Percentiles rank a stretch among this genome's conserved stretches.
Conservation (phyloP, 2,113 vertebrate species). For the Phocoena sinus region DNA sequence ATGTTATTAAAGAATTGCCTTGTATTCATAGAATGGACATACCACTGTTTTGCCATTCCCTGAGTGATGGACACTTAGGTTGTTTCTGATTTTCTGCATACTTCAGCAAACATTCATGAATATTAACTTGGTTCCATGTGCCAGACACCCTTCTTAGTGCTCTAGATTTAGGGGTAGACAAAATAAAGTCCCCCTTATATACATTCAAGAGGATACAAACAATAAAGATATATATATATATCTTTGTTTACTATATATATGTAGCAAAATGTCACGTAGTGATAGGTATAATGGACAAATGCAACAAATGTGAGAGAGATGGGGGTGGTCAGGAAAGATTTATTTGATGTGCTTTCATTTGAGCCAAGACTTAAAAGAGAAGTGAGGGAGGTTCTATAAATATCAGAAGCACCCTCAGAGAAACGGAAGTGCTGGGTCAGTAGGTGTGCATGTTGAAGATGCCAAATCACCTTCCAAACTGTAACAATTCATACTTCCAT, state of each 20-base stretch:
- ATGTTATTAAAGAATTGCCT: background rate
- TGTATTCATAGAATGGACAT: background rate
- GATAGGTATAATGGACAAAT: background rate
- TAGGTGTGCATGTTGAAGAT: background rate
- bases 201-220: background rate
- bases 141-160: background rate
- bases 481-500: background rate
- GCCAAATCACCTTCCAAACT: background rate
- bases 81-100: background rate
- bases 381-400: background rate
- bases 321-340: background rate
- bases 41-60: background rate
- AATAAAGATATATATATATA: background rate
- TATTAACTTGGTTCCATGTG: background rate
- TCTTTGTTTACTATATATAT: background rate
- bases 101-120: background rate
- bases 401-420: background rate
- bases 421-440: background rate
- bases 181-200: background rate
- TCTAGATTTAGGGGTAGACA: background rate
- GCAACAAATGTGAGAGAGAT: background rate
- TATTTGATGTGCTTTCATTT: background rate
- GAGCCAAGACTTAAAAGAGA: background rate
- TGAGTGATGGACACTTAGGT: background rate
- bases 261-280: background rate